Conservation (phyloP, 2,113 vertebrate genomes). For the Thamnaconus septentrionalis region DNA sequence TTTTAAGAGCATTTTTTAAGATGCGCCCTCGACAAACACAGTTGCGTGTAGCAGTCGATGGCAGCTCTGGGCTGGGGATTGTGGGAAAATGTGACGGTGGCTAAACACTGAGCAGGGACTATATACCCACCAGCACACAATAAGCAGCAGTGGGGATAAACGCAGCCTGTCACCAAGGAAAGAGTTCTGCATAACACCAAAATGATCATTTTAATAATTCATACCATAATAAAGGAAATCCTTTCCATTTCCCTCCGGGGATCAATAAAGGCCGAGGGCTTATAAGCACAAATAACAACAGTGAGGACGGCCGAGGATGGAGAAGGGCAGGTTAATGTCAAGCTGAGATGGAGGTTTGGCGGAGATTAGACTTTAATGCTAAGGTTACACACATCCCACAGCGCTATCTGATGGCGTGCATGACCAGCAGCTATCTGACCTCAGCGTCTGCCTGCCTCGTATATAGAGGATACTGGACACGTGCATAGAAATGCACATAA, state of each 20-base stretch:
- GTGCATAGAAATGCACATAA: too few relatives aligned
- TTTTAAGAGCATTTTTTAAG: neutral
- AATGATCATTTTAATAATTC: neutral
- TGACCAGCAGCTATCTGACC: neutral
- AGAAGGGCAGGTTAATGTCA: neutral
- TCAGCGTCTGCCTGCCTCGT: neutral
- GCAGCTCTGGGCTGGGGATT: neutral
- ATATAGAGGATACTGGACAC: neutral
- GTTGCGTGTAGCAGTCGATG: neutral
- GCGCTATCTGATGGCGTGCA: neutral
- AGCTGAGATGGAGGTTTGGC: neutral
- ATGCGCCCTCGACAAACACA: neutral
- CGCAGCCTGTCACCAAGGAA: too few relatives aligned
- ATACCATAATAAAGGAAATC: neutral
- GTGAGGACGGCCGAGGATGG: neutral
- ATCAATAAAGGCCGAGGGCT: too few relatives aligned
- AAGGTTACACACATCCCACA: neutral
- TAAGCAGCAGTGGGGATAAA: too few relatives aligned
- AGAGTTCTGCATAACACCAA: too few relatives aligned
- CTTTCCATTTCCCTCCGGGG: neutral
- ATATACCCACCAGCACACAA: neutral
- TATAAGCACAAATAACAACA: neutral
- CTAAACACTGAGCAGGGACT: neutral
- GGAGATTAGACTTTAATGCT: neutral
- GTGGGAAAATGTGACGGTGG: neutral